Evolutionary conservation across 2,888 invertebrate genomes (phyloP).

Genomic region (Pocota personata): DNA sequence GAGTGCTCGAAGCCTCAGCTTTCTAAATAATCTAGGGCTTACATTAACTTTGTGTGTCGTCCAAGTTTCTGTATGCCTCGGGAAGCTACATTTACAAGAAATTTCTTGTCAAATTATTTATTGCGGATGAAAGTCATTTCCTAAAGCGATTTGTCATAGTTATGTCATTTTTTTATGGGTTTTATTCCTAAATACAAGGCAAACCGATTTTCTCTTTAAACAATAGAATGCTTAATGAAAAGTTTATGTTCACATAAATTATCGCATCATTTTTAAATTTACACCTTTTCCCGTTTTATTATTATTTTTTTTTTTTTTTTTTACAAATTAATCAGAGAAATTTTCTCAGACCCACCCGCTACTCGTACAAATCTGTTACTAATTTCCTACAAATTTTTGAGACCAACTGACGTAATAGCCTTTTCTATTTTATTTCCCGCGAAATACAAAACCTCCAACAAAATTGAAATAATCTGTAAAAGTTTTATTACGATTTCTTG

Average conservation of each 20-base stretch:
- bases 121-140: too few species aligned
- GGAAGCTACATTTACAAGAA: too few species aligned
- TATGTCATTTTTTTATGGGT: neutral
- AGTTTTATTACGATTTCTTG: neutral
- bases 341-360: neutral
- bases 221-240: neutral
- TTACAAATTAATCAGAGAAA: neutral
- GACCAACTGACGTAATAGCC: slow-evolving; percentile 6
- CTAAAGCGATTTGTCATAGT: neutral
- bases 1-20: too few species aligned
- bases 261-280: neutral
- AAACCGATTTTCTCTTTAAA: neutral
- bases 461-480: neutral
- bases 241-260: neutral
- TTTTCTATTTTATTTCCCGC: neutral
- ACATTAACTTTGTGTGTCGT: too few species aligned
- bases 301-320: neutral
- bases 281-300: neutral
- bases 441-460: neutral
- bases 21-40: too few species aligned
- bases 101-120: too few species aligned
- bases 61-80: too few species aligned
- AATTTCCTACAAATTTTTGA: neutral
- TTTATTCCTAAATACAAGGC: neutral
- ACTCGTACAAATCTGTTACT: neutral